These are phyloP conservation scores for Hanleya hanleyi DNA, from an alignment of 2,888 invertebrate genomes.

Conservation along the genomic window DNA sequence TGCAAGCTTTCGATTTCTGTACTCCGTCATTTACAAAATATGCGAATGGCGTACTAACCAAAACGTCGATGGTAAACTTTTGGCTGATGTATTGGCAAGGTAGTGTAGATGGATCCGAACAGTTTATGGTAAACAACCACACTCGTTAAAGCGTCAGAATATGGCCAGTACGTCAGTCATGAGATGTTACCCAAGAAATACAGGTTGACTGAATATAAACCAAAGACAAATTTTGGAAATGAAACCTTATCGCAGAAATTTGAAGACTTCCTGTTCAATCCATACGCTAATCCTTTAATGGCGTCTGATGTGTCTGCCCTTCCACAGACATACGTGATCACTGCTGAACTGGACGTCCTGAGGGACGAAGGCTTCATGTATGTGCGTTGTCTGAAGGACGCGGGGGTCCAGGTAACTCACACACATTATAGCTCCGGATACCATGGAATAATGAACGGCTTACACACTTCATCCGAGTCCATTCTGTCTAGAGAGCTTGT, in stretches of 20 bases:
- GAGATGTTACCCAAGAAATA: background rate
- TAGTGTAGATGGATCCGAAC: background rate
- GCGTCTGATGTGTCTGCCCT: background rate
- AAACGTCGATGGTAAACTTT: background rate
- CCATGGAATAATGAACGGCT: too few relatives aligned
- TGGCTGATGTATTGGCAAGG: constrained; percentile 3
- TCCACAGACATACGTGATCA: constrained; percentile 2
- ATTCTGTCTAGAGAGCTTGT: too few relatives aligned
- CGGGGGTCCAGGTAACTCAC: background rate
- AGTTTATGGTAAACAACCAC: constrained; percentile 7
- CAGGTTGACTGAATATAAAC: background rate
- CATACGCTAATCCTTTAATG: constrained; percentile 11
- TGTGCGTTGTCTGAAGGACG: background rate
- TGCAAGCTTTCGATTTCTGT: constrained; percentile 60
- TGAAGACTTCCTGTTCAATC: constrained; percentile 11
- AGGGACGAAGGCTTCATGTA: constrained; percentile 15
- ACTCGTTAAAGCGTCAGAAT: constrained; percentile 11
- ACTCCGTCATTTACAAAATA: constrained; percentile 39
- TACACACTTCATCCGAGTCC: too few relatives aligned
- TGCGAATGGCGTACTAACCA: background rate
- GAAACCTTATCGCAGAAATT: background rate
- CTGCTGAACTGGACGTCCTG: constrained; percentile 11
- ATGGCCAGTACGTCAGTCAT: background rate
- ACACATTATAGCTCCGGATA: background rate
- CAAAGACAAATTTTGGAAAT: background rate